Evolutionary conservation across 2,113 vertebrate species (phyloP), one percentile per base, ranked within the genome.

Genomic region (Rhinoptilus africanus): DNA sequence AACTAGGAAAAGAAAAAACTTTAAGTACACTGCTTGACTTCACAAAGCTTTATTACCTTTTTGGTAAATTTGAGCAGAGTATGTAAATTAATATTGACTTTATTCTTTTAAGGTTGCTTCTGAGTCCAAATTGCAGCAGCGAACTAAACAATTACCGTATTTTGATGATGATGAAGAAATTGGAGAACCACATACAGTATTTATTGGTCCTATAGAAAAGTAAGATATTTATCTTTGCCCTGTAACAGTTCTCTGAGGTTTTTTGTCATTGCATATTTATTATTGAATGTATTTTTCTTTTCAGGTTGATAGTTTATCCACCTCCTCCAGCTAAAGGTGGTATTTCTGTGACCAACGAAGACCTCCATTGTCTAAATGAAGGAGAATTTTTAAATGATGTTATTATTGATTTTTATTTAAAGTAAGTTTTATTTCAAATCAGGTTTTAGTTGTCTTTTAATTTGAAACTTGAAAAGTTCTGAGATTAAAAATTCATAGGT

Each of bases 341-440:
- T 37, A 99, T 99, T 67, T 98, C 98, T 24, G 99, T 99, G 93
- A 99, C 99, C 50, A 99, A 99, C 24, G 99, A 99, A 96, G 99
- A 99, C 97, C 99, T 99, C 62, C 99, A 99, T 98, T 99, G 99
- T 97, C 98, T 99, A 93, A 99, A 98, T 77, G 99, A 99, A 85
- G 99, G 99, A 93, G 99, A 99, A 92, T 99, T 99, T 98, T 98
- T 99, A 68, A 99, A 99, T 76, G 99, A 99, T 91, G 99, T 99
- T 93, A 99, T 99, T 97, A 99, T 99, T 96, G 99, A 99, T 98
- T 99, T 99, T 98, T 99, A 99, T 99, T 99, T 99, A 97, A 99
- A 99, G 99, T 99, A 96, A 99, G 99, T 98, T 92, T 63, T 88
- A 39, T 67, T 95, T 96, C 68, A 66, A 22, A 68, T 35, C 18